Base-by-base conservation (phyloP, 2,888 invertebrate species). In the Caenorhabditis zanzibari region DNA sequence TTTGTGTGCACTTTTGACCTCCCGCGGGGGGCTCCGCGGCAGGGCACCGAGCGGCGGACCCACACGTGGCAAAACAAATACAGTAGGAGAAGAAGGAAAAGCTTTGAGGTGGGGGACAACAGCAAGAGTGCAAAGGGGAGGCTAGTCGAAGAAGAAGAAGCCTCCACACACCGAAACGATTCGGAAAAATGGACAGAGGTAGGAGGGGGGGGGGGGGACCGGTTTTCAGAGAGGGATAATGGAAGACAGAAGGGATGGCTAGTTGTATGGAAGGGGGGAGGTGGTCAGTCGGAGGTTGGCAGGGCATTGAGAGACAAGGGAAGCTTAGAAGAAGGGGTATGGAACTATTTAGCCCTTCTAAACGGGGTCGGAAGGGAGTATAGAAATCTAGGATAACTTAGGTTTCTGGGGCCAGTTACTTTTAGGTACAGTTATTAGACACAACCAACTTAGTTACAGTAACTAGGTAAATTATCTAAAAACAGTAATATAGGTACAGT, bases 121-220 rank as follows among this genome's bases (percentile, higher is more conserved):
- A n/a, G n/a, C 74, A 74, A 74, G 74, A 74, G 74, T 74, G 74
- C 74, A 74, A 64, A 54, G 64, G 71, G 68, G 54, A 58, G 68
- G 68, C 49, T 41, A 26, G 47, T 35, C 44, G 14, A n/a, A n/a
- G 41, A 44, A 63, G 47, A 52, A 52, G 44, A 47, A 49, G 73
- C 49, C 63, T 63, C 59, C 72, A 73, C 38, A n/a, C 52, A 44
- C 10, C 58, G 58, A 58, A 58, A 58, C 58, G 58, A 58, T 58
- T 32, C 58, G 58, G 58, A 58, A 28, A 32, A 28, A 35, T n/a
- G n/a, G n/a, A n/a, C n/a, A n/a, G n/a, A n/a, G n/a, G n/a, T n/a
- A 16, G n/a, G 26, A 32, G 16, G 14, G 9, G 9, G 32, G 58
- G 58, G 58, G 19, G 19, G 44, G 64, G 64, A 75, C 75, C 75